Evolutionary conservation across 2,113 vertebrate genomes (phyloP).

Genomic region (Orientallactaga bullata): DNA sequence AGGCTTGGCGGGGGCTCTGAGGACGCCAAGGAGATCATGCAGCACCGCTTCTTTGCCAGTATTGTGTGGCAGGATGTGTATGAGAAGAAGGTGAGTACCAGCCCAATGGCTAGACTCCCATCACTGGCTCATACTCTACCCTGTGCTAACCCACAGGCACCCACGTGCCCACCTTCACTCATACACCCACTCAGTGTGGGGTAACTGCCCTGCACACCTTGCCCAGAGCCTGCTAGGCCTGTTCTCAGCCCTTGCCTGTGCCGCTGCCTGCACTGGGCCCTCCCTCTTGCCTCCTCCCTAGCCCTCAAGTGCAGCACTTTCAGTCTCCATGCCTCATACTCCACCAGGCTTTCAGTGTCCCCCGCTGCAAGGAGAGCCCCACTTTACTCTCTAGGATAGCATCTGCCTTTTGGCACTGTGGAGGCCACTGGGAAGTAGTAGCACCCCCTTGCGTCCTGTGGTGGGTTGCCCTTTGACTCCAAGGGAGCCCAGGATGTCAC

Average conservation of each 20-base stretch:
- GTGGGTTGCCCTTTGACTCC: background rate
- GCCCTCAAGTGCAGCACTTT: no score
- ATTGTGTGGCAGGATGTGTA: slow-evolving; percentile 98
- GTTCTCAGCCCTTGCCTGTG: no score
- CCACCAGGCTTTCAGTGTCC: background rate
- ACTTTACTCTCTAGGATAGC: background rate
- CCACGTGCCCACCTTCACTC: background rate
- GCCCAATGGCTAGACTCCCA: background rate
- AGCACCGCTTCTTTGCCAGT: slow-evolving; percentile 96
- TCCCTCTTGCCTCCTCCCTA: no score
- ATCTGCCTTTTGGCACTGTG: background rate
- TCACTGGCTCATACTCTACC: background rate
- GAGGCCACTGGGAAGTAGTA: background rate
- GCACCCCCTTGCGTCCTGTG: background rate
- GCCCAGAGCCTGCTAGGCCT: background rate
- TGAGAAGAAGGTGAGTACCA: slow-evolving; percentile 93
- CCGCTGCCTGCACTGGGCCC: background rate
- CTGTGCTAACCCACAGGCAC: background rate
- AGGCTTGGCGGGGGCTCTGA: slow-evolving; percentile 97
- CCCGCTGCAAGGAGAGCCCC: background rate
- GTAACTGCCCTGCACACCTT: no score
- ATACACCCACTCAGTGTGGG: background rate
- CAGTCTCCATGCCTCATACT: no score
- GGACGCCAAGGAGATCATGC: slow-evolving; percentile 99
- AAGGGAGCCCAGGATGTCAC: background rate